These are phyloP conservation scores for Heteromormyrus szaboi DNA, from an alignment of 2,797 vertebrate genomes.

Conservation along the genomic window DNA sequence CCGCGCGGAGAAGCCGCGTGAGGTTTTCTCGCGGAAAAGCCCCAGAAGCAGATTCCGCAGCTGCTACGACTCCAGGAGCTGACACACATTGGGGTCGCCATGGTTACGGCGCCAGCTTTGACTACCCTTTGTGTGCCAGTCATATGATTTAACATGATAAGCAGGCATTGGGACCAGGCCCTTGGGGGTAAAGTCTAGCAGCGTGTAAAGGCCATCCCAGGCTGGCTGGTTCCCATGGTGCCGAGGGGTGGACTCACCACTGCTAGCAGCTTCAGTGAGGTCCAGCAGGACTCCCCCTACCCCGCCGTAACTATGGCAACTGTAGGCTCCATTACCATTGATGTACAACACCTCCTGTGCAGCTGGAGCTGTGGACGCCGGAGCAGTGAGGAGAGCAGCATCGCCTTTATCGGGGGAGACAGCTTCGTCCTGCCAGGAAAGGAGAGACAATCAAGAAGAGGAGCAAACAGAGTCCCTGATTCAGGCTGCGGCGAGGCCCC, in stretches of 20 bases:
- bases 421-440: constrained; percentile 62
- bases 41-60: not conserved
- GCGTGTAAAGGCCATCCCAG: constrained; percentile 17
- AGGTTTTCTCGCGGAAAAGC: not conserved
- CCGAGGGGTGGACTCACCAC: constrained; percentile 58
- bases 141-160: constrained; percentile 1
- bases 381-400: constrained; percentile 62
- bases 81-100: not conserved
- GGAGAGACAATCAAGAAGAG: not conserved
- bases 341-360: constrained; percentile 76
- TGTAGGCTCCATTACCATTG: constrained; percentile 76
- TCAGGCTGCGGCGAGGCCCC: not conserved
- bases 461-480: not conserved
- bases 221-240: constrained; percentile 13
- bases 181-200: not conserved
- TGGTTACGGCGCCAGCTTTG: not conserved
- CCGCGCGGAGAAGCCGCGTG: not conserved
- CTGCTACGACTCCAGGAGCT: not conserved
- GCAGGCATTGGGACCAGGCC: not conserved
- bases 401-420: constrained; percentile 65
- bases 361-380: constrained; percentile 65
- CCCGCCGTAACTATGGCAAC: constrained; percentile 77
- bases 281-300: constrained; percentile 71
- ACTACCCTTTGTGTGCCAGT: not conserved
- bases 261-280: constrained; percentile 69